Evolutionary conservation across 2,888 invertebrate genomes (phyloP).

Genomic region (Vesta saturnalis): DNA sequence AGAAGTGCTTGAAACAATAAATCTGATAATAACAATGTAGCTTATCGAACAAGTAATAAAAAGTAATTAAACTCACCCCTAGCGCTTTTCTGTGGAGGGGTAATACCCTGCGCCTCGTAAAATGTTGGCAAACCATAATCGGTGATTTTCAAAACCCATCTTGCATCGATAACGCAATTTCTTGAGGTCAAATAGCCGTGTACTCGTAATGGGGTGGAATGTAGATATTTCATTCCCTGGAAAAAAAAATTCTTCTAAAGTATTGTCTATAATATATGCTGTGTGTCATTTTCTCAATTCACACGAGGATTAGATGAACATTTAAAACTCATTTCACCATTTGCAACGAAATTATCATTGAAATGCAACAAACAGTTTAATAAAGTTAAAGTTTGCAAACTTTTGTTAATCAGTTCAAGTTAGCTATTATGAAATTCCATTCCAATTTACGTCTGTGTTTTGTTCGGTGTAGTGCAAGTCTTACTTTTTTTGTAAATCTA

Average conservation of each 20-base stretch:
- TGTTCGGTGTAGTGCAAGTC: too few relatives aligned
- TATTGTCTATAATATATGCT: background rate
- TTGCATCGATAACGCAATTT: constrained; percentile 94
- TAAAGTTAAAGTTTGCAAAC: too few relatives aligned
- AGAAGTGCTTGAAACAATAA: too few relatives aligned
- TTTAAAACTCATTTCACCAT: too few relatives aligned
- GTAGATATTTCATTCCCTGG: constrained; percentile 90
- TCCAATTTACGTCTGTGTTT: too few relatives aligned
- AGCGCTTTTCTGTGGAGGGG: constrained; percentile 70
- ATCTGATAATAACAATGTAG: background rate
- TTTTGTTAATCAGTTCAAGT: too few relatives aligned
- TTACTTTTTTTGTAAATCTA: too few relatives aligned
- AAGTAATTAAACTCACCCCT: constrained; percentile 68
- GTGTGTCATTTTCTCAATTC: background rate
- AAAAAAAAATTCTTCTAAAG: constrained; percentile 6
- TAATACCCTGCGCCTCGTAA: constrained; percentile 77
- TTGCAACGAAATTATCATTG: too few relatives aligned
- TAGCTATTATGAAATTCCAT: too few relatives aligned
- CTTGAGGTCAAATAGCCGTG: constrained; percentile 90
- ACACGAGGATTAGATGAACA: background rate
- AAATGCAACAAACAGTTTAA: too few relatives aligned
- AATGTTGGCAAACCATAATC: constrained; percentile 88
- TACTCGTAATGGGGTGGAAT: constrained; percentile 81
- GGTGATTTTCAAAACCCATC: constrained; percentile 95
- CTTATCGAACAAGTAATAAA: too few relatives aligned